Conservation (phyloP, 2,113 vertebrate species). For the Eleginops maclovinus region DNA sequence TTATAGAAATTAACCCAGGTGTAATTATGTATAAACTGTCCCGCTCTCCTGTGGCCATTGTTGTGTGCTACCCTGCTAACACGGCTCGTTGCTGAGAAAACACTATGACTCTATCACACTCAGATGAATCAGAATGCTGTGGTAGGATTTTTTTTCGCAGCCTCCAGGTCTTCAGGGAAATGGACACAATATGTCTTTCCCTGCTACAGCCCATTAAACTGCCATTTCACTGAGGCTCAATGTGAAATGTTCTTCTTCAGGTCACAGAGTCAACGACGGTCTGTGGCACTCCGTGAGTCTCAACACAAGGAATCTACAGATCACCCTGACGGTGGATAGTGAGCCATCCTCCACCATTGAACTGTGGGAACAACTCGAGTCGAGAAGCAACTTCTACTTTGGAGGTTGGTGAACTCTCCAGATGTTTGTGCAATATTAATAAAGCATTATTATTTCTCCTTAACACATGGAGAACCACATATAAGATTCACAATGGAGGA, state of each 20-base stretch:
- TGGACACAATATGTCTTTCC: not conserved
- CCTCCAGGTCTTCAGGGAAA: not conserved
- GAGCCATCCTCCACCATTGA: constrained; percentile 85
- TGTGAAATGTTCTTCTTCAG: constrained; percentile 73
- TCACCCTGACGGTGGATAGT: constrained; percentile 89
- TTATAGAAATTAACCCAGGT: not conserved
- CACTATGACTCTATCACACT: not conserved
- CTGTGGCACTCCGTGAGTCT: constrained; percentile 94
- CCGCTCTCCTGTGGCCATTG: not conserved
- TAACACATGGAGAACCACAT: too few relatives aligned
- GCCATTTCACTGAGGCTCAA: not conserved
- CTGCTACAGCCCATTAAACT: not conserved
- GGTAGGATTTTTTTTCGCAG: not conserved
- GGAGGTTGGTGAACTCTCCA: constrained; percentile 86
- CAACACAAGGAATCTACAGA: constrained; percentile 86
- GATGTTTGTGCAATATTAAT: not conserved
- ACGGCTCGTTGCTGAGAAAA: not conserved
- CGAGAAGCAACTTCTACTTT: constrained; percentile 89
- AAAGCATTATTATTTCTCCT: too few relatives aligned
- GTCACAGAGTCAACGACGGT: constrained; percentile 90
- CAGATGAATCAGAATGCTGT: not conserved
- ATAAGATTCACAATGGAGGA: too few relatives aligned
- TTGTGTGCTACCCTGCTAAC: not conserved
- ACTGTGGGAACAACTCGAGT: constrained; percentile 86
- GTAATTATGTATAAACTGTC: not conserved